These are phyloP conservation scores for Bungarus multicinctus DNA, from an alignment of 2,113 vertebrate genomes.

Conservation along the genomic window DNA sequence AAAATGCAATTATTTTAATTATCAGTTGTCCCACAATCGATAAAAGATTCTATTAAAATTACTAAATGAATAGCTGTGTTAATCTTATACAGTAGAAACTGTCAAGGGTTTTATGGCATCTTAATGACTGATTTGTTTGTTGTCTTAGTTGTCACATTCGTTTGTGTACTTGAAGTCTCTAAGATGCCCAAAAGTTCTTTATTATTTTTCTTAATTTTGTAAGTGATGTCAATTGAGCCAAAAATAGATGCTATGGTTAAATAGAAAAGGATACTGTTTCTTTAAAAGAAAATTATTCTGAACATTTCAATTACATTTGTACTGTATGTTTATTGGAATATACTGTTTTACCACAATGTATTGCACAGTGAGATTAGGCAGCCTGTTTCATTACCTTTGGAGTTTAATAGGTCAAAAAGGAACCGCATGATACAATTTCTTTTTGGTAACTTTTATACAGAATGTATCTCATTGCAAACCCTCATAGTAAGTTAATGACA, in stretches of 20 bases:
- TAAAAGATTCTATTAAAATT: background rate
- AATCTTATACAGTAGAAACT: background rate
- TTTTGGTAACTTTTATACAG: slow-evolving; percentile 50
- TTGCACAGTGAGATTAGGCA: background rate
- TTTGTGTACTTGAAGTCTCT: background rate
- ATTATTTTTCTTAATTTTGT: background rate
- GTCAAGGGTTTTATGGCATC: background rate
- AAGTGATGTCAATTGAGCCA: slow-evolving; percentile 27
- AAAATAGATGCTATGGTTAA: slow-evolving; percentile 23
- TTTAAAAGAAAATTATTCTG: slow-evolving; percentile 53
- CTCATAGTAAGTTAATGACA: slow-evolving; percentile 61
- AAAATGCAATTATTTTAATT: background rate
- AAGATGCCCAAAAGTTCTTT: background rate
- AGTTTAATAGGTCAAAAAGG: slow-evolving; percentile 45
- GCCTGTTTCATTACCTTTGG: slow-evolving; percentile 4
- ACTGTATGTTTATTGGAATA: slow-evolving; percentile 8
- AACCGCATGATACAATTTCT: slow-evolving; percentile 67
- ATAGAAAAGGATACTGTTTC: slow-evolving; percentile 68
- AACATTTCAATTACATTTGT: slow-evolving; percentile 48
- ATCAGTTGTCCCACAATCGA: slow-evolving; percentile 37
- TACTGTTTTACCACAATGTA: slow-evolving; percentile 11
- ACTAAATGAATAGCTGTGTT: background rate
- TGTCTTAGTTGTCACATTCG: no score
- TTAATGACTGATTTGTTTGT: background rate
- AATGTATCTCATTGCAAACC: slow-evolving; percentile 52